Base-by-base conservation (phyloP, 2,113 vertebrate genomes). In the Forbesichthys agassizii region DNA sequence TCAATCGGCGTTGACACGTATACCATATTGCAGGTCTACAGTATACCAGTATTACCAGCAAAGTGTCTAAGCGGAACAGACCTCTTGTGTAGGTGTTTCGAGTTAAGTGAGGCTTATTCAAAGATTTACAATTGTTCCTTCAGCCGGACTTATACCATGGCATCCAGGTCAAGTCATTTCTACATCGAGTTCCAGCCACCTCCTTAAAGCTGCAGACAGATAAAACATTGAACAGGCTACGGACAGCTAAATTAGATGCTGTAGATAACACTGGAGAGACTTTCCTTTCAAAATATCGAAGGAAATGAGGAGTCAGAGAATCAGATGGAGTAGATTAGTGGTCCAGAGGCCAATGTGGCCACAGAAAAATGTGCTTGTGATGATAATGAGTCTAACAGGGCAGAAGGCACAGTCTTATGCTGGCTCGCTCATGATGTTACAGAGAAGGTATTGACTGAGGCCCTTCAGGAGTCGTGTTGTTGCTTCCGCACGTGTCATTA, bases 371-470 rank as follows among this genome's bases (percentile, higher is more conserved):
- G 84, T 77, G 82, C 79, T 68, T 86, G 82, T 90, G 89, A 88
- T 88, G 88, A 91, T 91, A 89, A 91, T 91, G 88, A 88, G 75
- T 86, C 78, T 88, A 88, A 88, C 88, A 91, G 88, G 81, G 80
- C 78, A 80, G 90, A 83, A 64, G 52, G 78, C 78, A 56, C 74
- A 78, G 73, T 59, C 66, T 74, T 51, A 80, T 58, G 61, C 71
- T 69, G 16, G 71, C 75, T 68, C 67, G 69, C 75, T 71, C 69
- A 33, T 86, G 79, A 91, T 89, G 76, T 78, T 84, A 78, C 77
- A 63, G 64, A 67, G 59, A 74, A 88, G 85, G 78, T 88, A 88
- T 79, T 68, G 85, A 84, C 58, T 65, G 58, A 83, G 9, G 82
- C 85, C 82, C 82, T 77, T 61, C 70, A 82, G 83, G 84, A 86